These are phyloP conservation scores for Palaemon carinicauda DNA, from an alignment of 1,140 invertebrate genomes.

Conservation along the genomic window DNA sequence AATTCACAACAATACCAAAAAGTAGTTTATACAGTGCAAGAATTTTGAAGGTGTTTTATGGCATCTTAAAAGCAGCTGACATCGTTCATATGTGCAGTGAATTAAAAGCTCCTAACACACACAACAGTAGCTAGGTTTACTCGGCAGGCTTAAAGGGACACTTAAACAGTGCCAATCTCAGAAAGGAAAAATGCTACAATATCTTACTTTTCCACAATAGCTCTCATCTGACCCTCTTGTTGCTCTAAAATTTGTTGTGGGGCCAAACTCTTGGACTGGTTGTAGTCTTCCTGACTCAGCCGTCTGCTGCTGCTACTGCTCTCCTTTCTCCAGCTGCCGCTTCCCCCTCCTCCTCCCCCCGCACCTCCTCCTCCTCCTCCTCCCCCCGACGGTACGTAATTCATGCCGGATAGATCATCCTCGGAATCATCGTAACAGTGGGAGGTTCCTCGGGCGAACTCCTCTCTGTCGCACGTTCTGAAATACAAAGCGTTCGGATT, in stretches of 20 bases:
- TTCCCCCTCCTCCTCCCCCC: background rate
- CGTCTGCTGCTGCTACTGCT: background rate
- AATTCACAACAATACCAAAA: no score
- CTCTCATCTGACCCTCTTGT: slow-evolving; percentile 47
- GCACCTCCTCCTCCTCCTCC: slow-evolving; percentile 4
- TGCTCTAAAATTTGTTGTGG: slow-evolving; percentile 35
- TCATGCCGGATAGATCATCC: slow-evolving; percentile 27
- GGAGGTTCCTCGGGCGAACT: slow-evolving; percentile 14
- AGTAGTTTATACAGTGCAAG: no score
- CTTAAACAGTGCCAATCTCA: background rate
- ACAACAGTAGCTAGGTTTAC: no score
- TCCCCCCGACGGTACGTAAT: background rate
- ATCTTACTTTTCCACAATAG: slow-evolving; percentile 34
- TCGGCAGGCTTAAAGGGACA: no score
- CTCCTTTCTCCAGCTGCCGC: background rate
- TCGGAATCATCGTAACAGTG: slow-evolving; percentile 40
- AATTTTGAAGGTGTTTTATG: no score
- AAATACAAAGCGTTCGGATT: background rate
- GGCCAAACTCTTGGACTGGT: background rate
- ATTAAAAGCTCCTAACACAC: no score
- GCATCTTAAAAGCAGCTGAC: no score
- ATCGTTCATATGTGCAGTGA: no score
- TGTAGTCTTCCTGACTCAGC: background rate
- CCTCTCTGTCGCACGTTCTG: slow-evolving; percentile 40
- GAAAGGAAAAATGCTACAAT: background rate